Conservation (phyloP, 2,888 invertebrate genomes). For the Trichacis sp. region DNA sequence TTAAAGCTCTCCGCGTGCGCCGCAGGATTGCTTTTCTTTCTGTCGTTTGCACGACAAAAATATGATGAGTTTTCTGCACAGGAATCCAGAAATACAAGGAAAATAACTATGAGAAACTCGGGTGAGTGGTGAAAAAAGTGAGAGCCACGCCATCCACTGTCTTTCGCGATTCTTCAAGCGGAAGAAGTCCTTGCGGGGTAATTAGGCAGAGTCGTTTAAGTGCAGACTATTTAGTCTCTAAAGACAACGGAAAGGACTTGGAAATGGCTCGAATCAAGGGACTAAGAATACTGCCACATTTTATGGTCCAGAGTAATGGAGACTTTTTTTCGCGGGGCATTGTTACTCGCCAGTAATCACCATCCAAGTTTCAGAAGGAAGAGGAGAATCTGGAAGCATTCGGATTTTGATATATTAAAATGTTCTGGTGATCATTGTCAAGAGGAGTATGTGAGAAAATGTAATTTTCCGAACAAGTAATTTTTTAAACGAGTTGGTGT, state of each 20-base stretch:
- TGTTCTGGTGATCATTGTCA: too few species aligned
- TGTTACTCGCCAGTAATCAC: not conserved
- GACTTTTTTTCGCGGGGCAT: not conserved
- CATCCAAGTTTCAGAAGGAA: too few species aligned
- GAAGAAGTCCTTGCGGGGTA: conserved; percentile 67
- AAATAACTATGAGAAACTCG: not conserved
- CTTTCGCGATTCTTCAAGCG: conserved; percentile 46
- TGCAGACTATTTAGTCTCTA: conserved; percentile 36
- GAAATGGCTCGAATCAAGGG: conserved; percentile 12
- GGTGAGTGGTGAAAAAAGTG: conserved; percentile 10
- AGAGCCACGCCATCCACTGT: conserved; percentile 18
- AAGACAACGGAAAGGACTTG: conserved; percentile 22
- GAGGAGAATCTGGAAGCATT: too few species aligned
- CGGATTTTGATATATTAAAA: too few species aligned
- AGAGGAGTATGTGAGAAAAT: too few species aligned
- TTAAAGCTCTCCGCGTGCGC: conserved; percentile 50
- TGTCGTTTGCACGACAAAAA: conserved; percentile 12
- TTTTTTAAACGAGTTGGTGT: too few species aligned
- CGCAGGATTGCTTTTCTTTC: conserved; percentile 24
- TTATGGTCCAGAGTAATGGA: conserved; percentile 1
- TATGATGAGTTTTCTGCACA: not conserved
- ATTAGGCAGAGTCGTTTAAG: conserved; percentile 68
- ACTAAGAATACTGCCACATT: not conserved
- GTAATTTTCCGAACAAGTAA: too few species aligned
- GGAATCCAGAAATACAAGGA: not conserved